Percentiles rank a stretch among this genome's conserved stretches.
phyloP scores from a whole-genome alignment of 1,140 invertebrate species.

The Saxidomus purpurata region DNA sequence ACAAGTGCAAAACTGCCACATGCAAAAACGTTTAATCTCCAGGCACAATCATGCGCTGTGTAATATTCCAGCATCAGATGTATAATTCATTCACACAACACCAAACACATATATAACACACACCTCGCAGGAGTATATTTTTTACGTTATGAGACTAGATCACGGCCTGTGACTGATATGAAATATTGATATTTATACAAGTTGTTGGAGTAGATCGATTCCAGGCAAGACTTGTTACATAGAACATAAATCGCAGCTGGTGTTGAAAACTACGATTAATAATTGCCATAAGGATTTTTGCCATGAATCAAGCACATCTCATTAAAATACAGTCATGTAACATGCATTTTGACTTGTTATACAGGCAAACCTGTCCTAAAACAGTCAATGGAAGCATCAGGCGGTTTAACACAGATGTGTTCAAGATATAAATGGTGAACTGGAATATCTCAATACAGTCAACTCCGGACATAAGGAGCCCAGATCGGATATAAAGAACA shows the following conservation, averaged over 20 bases:
- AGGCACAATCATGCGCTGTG: background rate
- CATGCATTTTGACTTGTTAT: no score
- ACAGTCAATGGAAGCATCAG: no score
- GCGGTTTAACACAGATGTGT: no score
- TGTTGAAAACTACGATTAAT: background rate
- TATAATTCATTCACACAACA: background rate
- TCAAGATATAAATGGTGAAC: no score
- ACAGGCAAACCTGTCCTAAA: no score
- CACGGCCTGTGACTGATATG: background rate
- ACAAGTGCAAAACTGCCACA: background rate
- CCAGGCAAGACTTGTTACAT: background rate
- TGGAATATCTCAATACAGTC: no score
- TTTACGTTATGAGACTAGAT: background rate
- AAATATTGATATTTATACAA: conserved; percentile 9
- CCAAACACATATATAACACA: background rate
- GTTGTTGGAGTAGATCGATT: conserved; percentile 5
- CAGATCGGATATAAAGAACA: no score
- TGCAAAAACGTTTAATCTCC: background rate
- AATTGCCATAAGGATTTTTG: no score
- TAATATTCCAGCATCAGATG: background rate
- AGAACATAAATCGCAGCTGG: background rate
- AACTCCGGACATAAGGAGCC: no score
- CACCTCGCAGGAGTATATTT: background rate
- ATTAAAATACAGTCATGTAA: no score
- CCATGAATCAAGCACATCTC: no score